These are phyloP conservation scores for Trichoplusia ni DNA, from an alignment of 1,140 invertebrate species.

Conservation along the genomic window DNA sequence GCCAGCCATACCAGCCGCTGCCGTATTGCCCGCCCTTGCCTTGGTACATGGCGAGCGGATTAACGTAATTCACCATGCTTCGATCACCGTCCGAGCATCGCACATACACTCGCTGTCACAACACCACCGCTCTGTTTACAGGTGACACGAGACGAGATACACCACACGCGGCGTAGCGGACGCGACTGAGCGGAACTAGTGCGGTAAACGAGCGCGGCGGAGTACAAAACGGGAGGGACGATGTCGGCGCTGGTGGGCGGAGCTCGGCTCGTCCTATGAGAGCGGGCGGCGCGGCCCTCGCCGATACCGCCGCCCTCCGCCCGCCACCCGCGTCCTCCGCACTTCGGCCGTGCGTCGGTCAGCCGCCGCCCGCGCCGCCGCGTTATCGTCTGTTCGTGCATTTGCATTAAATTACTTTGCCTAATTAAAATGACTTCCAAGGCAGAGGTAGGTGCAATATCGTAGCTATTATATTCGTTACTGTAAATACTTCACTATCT, in stretches of 20 bases:
- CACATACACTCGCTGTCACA: constrained; percentile 73
- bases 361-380: constrained; percentile 48
- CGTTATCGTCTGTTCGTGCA: constrained; percentile 77
- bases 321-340: constrained; percentile 26
- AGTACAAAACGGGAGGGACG: constrained; percentile 37
- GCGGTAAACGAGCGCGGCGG: constrained; percentile 13
- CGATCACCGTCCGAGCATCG: constrained; percentile 73
- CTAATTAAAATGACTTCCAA: too few species aligned
- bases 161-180: constrained; percentile 47
- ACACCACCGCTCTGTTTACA: constrained; percentile 51
- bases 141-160: constrained; percentile 43
- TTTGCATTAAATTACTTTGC: too few species aligned
- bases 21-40: constrained; percentile 81
- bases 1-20: constrained; percentile 78
- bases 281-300: constrained; percentile 24
- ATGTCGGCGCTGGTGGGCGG: constrained; percentile 35
- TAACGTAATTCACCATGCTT: constrained; percentile 84
- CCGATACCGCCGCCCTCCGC: constrained; percentile 25
- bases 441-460: too few species aligned
- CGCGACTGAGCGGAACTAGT: constrained; percentile 54
- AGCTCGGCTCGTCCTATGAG: constrained; percentile 37
- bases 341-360: too few species aligned
- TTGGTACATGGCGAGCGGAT: constrained; percentile 82
- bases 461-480: too few species aligned
- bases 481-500: too few species aligned